These are phyloP conservation scores for Orbicella faveolata DNA, from an alignment of 64 coral and sea anemone species.

Conservation along the genomic window DNA sequence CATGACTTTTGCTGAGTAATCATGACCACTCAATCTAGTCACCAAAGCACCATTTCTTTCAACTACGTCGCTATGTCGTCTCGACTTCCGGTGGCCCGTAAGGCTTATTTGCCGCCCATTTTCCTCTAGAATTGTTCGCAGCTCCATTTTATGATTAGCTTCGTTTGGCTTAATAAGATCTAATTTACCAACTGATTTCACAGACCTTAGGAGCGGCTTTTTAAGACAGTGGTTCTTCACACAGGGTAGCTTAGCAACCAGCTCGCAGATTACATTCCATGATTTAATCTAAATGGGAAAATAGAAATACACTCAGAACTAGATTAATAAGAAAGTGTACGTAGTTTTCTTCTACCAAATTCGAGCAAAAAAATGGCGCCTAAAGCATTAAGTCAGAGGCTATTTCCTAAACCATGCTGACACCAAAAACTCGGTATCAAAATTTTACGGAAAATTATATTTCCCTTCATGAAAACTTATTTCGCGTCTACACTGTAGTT, in stretches of 20 bases:
- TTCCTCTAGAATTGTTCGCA: not conserved
- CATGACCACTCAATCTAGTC: not conserved
- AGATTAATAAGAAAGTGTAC: no score
- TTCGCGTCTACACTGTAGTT: no score
- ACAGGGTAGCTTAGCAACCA: slow-evolving; percentile 12
- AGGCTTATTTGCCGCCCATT: not conserved
- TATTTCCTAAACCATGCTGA: no score
- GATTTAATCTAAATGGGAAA: slow-evolving; percentile 17
- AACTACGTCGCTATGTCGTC: not conserved
- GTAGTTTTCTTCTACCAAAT: no score
- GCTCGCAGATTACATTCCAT: slow-evolving; percentile 37
- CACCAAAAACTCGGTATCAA: no score
- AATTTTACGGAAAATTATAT: no score
- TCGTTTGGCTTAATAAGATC: not conserved
- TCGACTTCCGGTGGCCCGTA: not conserved
- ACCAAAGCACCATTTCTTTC: not conserved
- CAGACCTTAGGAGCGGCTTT: not conserved
- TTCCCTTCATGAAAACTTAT: no score
- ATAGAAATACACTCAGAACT: not conserved
- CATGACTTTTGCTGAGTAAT: slow-evolving; percentile 13
- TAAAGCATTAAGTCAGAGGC: no score
- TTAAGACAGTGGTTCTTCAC: not conserved
- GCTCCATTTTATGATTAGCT: not conserved
- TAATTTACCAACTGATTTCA: slow-evolving; percentile 8
- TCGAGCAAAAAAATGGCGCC: no score